Evolutionary conservation across 2,797 vertebrate genomes (phyloP).

Genomic region (Oreochromis grahami): DNA sequence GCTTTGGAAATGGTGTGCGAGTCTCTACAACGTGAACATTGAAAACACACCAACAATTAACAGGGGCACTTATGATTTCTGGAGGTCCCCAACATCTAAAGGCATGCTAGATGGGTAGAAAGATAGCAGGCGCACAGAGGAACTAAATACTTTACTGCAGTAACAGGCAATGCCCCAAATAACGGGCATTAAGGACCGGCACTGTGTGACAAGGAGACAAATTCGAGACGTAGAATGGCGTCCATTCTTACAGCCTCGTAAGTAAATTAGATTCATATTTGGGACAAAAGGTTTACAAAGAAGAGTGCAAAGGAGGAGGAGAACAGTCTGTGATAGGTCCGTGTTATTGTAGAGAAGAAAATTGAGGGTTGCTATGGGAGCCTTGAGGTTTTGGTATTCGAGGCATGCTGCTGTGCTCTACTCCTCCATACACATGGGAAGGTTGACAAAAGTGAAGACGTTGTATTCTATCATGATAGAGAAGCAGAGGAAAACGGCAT

Average conservation of each 20-base stretch:
- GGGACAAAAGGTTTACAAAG: conserved; percentile 10
- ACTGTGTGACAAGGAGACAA: conserved; percentile 43
- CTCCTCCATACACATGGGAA: conserved; percentile 91
- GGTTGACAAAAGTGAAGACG: conserved; percentile 97
- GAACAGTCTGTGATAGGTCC: conserved; percentile 49
- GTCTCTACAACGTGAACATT: conserved; percentile 55
- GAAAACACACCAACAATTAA: conserved; percentile 53
- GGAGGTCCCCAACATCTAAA: conserved; percentile 64
- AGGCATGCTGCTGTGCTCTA: conserved; percentile 53
- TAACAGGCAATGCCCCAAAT: conserved; percentile 33
- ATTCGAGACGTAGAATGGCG: conserved; percentile 15
- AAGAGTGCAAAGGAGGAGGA: not conserved
- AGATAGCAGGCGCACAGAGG: conserved; percentile 37
- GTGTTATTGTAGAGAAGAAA: not conserved
- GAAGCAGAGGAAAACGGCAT: conserved; percentile 92
- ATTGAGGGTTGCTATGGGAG: not conserved
- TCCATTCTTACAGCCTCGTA: conserved; percentile 24
- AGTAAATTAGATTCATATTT: conserved; percentile 24
- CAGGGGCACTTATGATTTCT: conserved; percentile 57
- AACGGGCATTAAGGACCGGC: conserved; percentile 29
- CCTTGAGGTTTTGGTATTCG: conserved; percentile 53
- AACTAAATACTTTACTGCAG: conserved; percentile 42
- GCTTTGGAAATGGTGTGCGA: conserved; percentile 46
- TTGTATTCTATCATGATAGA: conserved; percentile 98
- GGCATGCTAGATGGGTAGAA: conserved; percentile 68